These are phyloP conservation scores for Ptychadena robeensis DNA, from an alignment of 2,797 vertebrate species.

Conservation along the genomic window DNA sequence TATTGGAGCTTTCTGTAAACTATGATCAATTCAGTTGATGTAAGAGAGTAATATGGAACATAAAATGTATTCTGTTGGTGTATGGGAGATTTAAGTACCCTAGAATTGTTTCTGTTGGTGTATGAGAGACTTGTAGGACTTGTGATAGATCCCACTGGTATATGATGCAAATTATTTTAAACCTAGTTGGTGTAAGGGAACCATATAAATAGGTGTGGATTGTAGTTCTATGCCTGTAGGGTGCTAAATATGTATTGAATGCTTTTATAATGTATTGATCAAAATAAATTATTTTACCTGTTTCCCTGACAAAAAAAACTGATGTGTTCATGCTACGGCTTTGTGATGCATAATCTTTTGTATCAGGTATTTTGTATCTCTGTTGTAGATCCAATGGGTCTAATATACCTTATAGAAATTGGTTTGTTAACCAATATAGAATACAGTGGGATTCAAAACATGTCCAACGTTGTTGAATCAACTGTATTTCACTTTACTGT, in stretches of 20 bases:
- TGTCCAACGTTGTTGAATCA: background rate
- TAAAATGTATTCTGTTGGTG: too few relatives aligned
- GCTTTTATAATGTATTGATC: too few relatives aligned
- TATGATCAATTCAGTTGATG: too few relatives aligned
- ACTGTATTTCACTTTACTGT: background rate
- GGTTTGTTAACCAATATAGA: background rate
- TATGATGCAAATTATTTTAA: too few relatives aligned
- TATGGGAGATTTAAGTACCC: too few relatives aligned
- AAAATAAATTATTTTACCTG: background rate
- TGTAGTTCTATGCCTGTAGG: background rate
- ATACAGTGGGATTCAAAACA: background rate
- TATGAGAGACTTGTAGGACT: too few relatives aligned
- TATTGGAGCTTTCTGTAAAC: too few relatives aligned
- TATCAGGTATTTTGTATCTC: background rate
- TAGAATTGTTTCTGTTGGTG: too few relatives aligned
- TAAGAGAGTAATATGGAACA: too few relatives aligned
- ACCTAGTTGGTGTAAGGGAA: too few relatives aligned
- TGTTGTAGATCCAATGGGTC: too few relatives aligned
- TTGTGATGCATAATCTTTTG: background rate
- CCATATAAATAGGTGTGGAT: background rate
- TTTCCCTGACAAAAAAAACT: background rate
- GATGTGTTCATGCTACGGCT: background rate
- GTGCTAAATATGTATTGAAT: background rate
- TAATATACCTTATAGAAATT: background rate
- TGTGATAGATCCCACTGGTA: too few relatives aligned